Percentiles rank a stretch among this genome's conserved stretches.
These are phyloP conservation scores for Drosophila fulvimacula DNA, from an alignment of 2,888 invertebrate genomes.

Conservation along the genomic window DNA sequence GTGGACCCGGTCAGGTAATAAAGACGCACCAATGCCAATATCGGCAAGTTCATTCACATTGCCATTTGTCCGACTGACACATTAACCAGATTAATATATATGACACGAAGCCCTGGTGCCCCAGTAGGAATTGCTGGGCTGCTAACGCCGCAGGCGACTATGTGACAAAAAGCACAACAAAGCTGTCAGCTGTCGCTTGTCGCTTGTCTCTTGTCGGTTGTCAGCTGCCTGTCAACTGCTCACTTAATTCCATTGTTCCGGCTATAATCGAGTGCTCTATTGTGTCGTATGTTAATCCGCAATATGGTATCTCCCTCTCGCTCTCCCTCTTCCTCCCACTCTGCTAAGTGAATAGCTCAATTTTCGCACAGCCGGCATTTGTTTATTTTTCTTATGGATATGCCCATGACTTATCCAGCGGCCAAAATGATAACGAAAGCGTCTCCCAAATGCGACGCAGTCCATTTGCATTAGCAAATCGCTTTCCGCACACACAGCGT, in stretches of 20 bases:
- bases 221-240: conserved; percentile 60
- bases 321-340: not conserved
- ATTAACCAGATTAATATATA: conserved; percentile 59
- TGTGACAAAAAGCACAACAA: conserved; percentile 28
- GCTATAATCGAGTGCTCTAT: conserved; percentile 36
- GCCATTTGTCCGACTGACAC: conserved; percentile 56
- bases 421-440: conserved; percentile 71
- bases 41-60: conserved; percentile 51
- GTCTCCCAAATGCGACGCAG: conserved; percentile 35
- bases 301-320: not conserved
- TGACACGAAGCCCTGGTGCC: conserved; percentile 42
- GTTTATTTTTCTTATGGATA: conserved; percentile 66
- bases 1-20: conserved; percentile 90
- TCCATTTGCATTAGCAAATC: conserved; percentile 63
- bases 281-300: conserved; percentile 51
- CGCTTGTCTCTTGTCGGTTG: conserved; percentile 12
- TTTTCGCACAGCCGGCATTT: conserved; percentile 34
- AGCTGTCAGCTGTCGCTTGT: conserved; percentile 7
- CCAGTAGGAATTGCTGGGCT: conserved; percentile 19
- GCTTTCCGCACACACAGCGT: conserved; percentile 57
- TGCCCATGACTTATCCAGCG: conserved; percentile 74
- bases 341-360: conserved; percentile 51
- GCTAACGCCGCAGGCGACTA: not conserved
- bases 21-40: conserved; percentile 13
- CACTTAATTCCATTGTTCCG: conserved; percentile 62